Evolutionary conservation across 2,797 vertebrate species (phyloP).

Genomic region (Catharus ustulatus): DNA sequence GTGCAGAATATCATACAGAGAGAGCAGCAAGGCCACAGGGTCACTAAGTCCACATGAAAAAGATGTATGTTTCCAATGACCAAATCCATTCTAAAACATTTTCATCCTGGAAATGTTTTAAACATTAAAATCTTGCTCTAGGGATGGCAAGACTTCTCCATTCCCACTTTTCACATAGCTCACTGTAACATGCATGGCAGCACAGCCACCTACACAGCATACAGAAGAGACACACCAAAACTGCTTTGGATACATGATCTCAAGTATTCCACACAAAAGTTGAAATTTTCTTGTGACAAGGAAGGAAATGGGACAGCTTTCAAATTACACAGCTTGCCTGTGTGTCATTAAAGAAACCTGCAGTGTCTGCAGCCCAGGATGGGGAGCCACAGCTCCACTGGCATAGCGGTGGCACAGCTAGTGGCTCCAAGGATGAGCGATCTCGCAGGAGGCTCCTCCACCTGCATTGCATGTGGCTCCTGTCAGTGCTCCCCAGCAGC

Average conservation of each 20-base stretch:
- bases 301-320: background rate
- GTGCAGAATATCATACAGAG: background rate
- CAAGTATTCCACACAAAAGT: background rate
- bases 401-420: rapidly evolving
- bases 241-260: background rate
- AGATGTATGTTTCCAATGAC: background rate
- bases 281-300: background rate
- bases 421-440: background rate
- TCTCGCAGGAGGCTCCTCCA: background rate
- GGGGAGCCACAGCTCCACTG: background rate
- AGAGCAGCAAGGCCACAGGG: constrained; percentile 18
- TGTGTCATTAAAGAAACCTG: background rate
- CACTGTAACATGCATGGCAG: background rate
- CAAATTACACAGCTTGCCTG: background rate
- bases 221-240: background rate
- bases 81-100: background rate
- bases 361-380: background rate
- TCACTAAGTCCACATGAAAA: background rate
- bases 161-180: background rate
- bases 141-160: background rate
- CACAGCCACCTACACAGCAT: background rate
- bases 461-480: background rate
- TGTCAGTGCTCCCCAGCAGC: background rate
- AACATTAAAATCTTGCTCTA: background rate
- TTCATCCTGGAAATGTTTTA: background rate